Conservation (phyloP, 1,140 invertebrate species). For the Tetraneura akinire region DNA sequence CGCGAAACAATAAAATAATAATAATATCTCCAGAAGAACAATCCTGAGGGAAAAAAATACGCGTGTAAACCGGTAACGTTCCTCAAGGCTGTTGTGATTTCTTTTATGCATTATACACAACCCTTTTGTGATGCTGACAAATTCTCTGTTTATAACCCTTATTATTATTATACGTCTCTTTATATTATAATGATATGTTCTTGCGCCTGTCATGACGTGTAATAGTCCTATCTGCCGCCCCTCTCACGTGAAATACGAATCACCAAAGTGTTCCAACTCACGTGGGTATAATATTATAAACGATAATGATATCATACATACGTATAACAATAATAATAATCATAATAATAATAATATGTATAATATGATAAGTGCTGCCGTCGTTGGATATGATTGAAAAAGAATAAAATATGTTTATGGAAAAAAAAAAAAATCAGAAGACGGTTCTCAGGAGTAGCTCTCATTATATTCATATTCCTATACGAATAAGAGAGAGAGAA, state of each 20-base stretch:
- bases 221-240: conserved; percentile 11
- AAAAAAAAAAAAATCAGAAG: conserved; percentile 45
- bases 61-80: conserved; percentile 41
- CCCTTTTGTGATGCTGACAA: conserved; percentile 50
- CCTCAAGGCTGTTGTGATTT: conserved; percentile 34
- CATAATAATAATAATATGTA: too few species aligned
- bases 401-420: conserved; percentile 9
- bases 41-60: conserved; percentile 33
- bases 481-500: not conserved
- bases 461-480: conserved; percentile 41
- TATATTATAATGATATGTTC: conserved; percentile 9
- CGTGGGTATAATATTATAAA: too few species aligned
- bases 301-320: not conserved
- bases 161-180: conserved; percentile 47
- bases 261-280: not conserved
- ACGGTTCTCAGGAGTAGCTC: conserved; percentile 46
- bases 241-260: not conserved
- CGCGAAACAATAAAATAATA: conserved; percentile 39
- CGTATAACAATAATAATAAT: not conserved
- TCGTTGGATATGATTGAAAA: conserved; percentile 29
- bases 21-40: conserved; percentile 27
- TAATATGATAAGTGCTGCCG: conserved; percentile 38
- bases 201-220: conserved; percentile 28
- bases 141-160: conserved; percentile 51
- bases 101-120: conserved; percentile 35